phyloP scores from a whole-genome alignment of 2,113 vertebrate genomes.

The Pluvialis apricaria region DNA sequence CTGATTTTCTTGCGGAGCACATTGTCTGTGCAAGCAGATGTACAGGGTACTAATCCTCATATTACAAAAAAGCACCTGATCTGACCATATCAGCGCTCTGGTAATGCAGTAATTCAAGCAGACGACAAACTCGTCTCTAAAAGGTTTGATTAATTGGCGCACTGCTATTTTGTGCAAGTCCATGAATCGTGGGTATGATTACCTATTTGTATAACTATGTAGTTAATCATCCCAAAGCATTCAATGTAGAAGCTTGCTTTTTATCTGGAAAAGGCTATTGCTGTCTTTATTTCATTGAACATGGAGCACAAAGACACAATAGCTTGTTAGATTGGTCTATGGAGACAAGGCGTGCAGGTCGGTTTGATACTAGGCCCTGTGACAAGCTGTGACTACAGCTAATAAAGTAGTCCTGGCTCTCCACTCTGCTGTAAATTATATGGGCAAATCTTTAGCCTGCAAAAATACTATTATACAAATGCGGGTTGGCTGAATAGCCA shows the following conservation, averaged over 20 bases:
- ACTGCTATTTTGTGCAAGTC: not conserved
- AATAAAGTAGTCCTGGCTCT: not conserved
- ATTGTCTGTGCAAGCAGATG: not conserved
- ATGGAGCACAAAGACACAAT: not conserved
- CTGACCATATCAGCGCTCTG: not conserved
- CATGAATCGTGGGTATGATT: not conserved
- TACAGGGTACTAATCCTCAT: not conserved
- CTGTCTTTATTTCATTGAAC: not conserved
- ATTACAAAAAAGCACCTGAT: not conserved
- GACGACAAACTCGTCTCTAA: not conserved
- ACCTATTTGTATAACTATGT: not conserved
- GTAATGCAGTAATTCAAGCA: not conserved
- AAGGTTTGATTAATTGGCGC: not conserved
- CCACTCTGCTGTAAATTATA: not conserved
- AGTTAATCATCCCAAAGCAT: not conserved
- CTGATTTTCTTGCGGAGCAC: slow-evolving; percentile 3
- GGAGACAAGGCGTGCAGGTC: not conserved
- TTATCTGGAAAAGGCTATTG: not conserved
- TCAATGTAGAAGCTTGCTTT: not conserved
- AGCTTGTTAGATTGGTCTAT: not conserved
- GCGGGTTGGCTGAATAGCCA: not conserved
- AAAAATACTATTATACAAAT: not conserved
- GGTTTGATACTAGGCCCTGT: not conserved
- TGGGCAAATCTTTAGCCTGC: not conserved
- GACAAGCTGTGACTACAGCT: not conserved